Evolutionary conservation across 2,113 vertebrate genomes (phyloP), one percentile per base, ranked within the genome.

Genomic region (Cathartes aura): DNA sequence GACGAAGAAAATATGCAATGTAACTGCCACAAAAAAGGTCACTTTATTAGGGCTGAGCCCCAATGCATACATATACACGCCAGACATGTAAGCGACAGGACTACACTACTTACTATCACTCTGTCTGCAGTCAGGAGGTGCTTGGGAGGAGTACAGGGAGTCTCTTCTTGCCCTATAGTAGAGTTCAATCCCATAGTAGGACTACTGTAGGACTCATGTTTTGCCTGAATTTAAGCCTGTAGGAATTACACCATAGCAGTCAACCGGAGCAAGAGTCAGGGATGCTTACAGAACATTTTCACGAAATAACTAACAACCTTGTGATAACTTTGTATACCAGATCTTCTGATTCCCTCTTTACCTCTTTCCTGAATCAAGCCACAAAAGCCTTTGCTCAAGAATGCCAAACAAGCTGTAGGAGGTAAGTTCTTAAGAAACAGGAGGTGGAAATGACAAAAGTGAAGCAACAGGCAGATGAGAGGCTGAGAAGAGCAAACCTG

Each of bases 51-150:
- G 26, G 75, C 55, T 74, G 32, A 63, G 43, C 24, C 36, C 48
- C 11, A n/a, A 0, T 1, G 7, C 36, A 63, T 5, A 27, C 11
- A 34, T 9, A n/a, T 1, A 38, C 27, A 1, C 5, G 11, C 56
- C 79, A 70, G 59, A 15, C 21, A 3, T 0, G 5, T 2, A 18
- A 58, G 29, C 34, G 19, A 26, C 29, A 22, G 13, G 64, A 74
- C 15, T 14, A 20, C 27, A 30, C 4, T 7, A 5, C 55, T 30
- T 43, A 50, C 30, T 16, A 5, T 8, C 5, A 5, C 50, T 22
- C 30, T 15, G 19, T 3, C 14, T 48, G 71, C 15, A 5, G 78
- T 5, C 78, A 58, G 32, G 26, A 50, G 23, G 36, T 1, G 17
- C 29, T 16, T 38, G 22, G 32, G 43, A 55, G 29, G 38, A 58